Conservation (phyloP, 2,113 vertebrate species). For the Agapornis roseicollis region DNA sequence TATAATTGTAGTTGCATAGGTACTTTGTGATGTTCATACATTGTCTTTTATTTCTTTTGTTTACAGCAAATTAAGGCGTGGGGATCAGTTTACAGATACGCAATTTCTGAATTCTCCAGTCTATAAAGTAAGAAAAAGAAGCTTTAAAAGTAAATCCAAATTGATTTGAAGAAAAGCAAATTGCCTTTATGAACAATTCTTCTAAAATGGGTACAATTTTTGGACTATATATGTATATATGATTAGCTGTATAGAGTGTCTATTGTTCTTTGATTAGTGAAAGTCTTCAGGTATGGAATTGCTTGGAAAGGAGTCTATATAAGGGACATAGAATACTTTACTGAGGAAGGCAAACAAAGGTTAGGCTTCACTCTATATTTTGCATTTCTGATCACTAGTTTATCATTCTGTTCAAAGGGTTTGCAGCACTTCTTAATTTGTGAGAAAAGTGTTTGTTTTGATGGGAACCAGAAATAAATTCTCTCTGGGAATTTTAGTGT, state of each 20-base stretch:
- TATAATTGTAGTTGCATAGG: not conserved
- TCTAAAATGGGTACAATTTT: constrained; percentile 2
- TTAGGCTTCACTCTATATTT: not conserved
- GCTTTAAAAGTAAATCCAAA: constrained; percentile 67
- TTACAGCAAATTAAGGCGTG: constrained; percentile 78
- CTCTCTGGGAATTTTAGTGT: not conserved
- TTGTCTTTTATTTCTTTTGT: constrained; percentile 10
- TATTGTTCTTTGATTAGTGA: not conserved
- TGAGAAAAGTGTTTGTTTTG: not conserved
- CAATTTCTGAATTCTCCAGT: constrained; percentile 45
- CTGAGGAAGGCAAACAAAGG: not conserved
- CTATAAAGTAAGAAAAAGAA: constrained; percentile 20
- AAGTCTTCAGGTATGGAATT: not conserved
- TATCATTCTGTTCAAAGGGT: not conserved
- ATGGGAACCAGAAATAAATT: constrained; percentile 7
- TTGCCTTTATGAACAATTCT: not conserved
- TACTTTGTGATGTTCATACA: not conserved
- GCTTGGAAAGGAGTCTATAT: not conserved
- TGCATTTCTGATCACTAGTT: not conserved
- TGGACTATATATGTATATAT: not conserved
- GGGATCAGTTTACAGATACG: constrained; percentile 51
- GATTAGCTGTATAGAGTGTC: not conserved
- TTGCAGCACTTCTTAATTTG: not conserved
- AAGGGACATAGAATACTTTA: not conserved
- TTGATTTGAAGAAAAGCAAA: constrained; percentile 1